These are phyloP conservation scores for Triplophysa siluroides DNA, from an alignment of 2,113 vertebrate genomes.

Conservation along the genomic window DNA sequence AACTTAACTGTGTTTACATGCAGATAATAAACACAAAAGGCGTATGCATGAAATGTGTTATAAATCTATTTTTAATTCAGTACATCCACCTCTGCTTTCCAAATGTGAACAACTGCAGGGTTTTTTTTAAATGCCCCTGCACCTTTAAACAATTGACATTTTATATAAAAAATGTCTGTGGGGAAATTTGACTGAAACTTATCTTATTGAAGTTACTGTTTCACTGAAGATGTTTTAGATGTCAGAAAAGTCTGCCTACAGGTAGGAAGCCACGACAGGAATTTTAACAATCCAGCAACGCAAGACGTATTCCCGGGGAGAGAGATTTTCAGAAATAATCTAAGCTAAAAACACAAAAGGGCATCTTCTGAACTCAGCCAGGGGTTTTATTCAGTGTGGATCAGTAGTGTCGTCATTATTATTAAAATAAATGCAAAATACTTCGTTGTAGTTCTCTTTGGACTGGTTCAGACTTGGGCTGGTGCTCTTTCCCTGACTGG, in stretches of 20 bases:
- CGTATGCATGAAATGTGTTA: too few species aligned
- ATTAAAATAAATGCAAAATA: neutral
- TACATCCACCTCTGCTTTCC: neutral
- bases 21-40: too few species aligned
- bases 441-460: neutral
- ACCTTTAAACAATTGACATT: slow-evolving; percentile 2
- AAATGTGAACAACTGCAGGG: neutral
- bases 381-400: slow-evolving; percentile 16
- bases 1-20: too few species aligned
- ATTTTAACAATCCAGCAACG: slow-evolving; percentile 33
- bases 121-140: slow-evolving; percentile 4
- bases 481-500: neutral
- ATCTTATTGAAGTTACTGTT: slow-evolving; percentile 33
- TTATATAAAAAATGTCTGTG: slow-evolving; percentile 28
- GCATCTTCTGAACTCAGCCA: slow-evolving; percentile 16
- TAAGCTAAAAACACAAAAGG: slow-evolving; percentile 23
- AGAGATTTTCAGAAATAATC: slow-evolving; percentile 33
- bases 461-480: neutral
- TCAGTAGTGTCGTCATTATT: neutral
- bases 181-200: slow-evolving; percentile 11
- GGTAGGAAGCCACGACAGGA: slow-evolving; percentile 36
- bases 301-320: slow-evolving; percentile 31
- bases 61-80: too few species aligned
- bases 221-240: slow-evolving; percentile 42
- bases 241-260: slow-evolving; percentile 31